Evolutionary conservation across 2,113 vertebrate species (phyloP), one percentile per base, ranked within the genome.

Genomic region (Phoenicopterus ruber): DNA sequence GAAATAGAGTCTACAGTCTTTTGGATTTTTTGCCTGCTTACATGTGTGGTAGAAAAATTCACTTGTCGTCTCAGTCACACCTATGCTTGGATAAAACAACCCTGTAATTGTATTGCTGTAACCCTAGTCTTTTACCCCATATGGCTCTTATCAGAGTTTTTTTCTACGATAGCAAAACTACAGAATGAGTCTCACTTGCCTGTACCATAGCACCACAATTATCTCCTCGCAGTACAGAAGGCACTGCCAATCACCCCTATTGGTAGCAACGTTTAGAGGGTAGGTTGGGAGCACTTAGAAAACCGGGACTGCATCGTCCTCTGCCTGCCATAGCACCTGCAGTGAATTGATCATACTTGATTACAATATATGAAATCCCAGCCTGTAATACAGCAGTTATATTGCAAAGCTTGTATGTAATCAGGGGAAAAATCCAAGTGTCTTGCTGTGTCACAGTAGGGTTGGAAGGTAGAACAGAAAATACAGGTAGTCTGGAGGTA

Each of bases 301-400:
- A 88, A 83, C 22, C 58, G 62, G 50, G 67, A 59, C 46, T 79
- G 38, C 10, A 25, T 87, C 11, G 2, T 89, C 71, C 86, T 95
- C 50, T 88, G 58, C 55, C 77, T 93, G 61, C 91, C 70, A 80
- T 36, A 82, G 77, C 62, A 87, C 96, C 94, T 93, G 93, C 86
- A 91, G 93, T 89, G 94, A 97, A 85, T 54, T 95, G 93, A 96
- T 97, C 93, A 69, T 66, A 95, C 89, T 93, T 96, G 96, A 97
- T 97, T 96, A 91, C 91, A 93, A 93, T 90, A 95, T 82, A 88
- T 54, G 55, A 96, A 95, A 96, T 91, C 66, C 38, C 54, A 93
- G 54, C n/a, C 89, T 93, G 74, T 77, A 95, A 67, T 93, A 95
- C 58, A 90, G 70, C 42, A 42, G 89, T 93, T 87, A 54, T 42